Evolutionary conservation across 2,888 invertebrate genomes (phyloP).

Genomic region (Chouioia cunea): DNA sequence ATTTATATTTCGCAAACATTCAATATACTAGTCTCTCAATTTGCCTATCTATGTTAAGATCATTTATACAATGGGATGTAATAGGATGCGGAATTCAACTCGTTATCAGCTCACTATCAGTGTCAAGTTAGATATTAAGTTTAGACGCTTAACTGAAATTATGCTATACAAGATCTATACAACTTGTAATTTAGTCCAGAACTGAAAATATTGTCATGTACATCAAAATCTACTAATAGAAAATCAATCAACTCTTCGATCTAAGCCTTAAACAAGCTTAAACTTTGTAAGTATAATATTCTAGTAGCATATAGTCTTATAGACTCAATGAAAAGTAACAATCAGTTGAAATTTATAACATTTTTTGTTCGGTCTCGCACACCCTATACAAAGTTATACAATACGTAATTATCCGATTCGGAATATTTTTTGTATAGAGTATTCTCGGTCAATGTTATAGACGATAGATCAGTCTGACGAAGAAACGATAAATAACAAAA

Average conservation of each 20-base stretch:
- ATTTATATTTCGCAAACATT: not conserved
- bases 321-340: too few relatives aligned
- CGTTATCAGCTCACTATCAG: constrained; percentile 5
- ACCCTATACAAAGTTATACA: too few relatives aligned
- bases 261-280: not conserved
- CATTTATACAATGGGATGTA: not conserved
- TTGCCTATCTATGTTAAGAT: not conserved
- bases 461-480: too few relatives aligned
- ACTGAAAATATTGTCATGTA: not conserved
- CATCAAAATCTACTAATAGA: constrained; percentile 14
- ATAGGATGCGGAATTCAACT: constrained; percentile 13
- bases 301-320: too few relatives aligned
- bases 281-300: too few relatives aligned
- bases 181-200: constrained; percentile 26
- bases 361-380: too few relatives aligned
- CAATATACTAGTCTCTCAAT: too few relatives aligned
- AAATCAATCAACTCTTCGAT: constrained; percentile 14
- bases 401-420: too few relatives aligned
- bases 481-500: constrained; percentile 15
- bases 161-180: constrained; percentile 17
- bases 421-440: too few relatives aligned
- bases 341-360: too few relatives aligned
- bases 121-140: constrained; percentile 30
- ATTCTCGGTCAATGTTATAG: too few relatives aligned
- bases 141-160: constrained; percentile 28